phyloP scores from a whole-genome alignment of 2,888 invertebrate species.

The Erebia ligea region DNA sequence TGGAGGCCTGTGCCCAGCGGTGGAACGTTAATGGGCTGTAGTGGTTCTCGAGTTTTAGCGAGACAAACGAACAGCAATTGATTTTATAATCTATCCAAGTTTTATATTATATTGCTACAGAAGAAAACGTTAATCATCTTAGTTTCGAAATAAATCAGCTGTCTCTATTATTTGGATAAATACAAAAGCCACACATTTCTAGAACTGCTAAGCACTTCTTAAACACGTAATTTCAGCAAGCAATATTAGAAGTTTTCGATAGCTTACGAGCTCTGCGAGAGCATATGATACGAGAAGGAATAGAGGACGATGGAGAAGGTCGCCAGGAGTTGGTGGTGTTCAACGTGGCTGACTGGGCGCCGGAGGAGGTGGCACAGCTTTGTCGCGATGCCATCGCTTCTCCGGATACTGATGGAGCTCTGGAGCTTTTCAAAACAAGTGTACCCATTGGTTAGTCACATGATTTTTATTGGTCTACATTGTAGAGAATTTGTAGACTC shows the following conservation, averaged over 20 bases:
- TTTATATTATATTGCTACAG: neutral
- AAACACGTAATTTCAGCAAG: constrained; percentile 56
- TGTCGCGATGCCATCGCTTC: constrained; percentile 60
- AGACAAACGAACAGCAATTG: no score
- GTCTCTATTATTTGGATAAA: neutral
- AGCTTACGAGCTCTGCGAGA: constrained; percentile 59
- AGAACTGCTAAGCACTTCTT: neutral
- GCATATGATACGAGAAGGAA: constrained; percentile 62
- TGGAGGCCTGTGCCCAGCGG: no score
- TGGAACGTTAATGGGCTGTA: no score
- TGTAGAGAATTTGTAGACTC: no score
- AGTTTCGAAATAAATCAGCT: neutral
- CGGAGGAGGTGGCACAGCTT: constrained; percentile 66
- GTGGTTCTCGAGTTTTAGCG: no score
- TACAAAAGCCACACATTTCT: neutral
- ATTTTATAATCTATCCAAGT: neutral
- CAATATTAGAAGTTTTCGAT: constrained; percentile 65
- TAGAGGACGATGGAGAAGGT: constrained; percentile 57
- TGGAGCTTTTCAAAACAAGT: constrained; percentile 57
- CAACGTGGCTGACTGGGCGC: constrained; percentile 74
- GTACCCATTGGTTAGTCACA: constrained; percentile 56
- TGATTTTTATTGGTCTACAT: no score
- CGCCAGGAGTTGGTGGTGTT: constrained; percentile 65
- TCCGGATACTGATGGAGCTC: constrained; percentile 53
- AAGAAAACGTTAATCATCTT: neutral